Base-by-base conservation (phyloP, 2,113 vertebrate species). In the Sisor rabdophorus region DNA sequence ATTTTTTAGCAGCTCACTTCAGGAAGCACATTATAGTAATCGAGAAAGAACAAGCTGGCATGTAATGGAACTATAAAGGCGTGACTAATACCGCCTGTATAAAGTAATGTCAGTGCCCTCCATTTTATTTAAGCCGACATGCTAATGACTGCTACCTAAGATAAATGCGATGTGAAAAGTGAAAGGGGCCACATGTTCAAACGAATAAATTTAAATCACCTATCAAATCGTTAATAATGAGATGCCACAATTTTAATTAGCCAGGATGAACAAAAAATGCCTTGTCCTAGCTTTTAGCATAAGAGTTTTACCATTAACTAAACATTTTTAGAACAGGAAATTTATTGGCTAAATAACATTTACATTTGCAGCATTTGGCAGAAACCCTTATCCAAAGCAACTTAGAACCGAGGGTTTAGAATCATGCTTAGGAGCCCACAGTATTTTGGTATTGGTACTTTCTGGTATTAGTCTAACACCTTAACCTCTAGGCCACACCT, bases 1-100 rank as follows among this genome's bases (percentile, higher is more conserved):
- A 89, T 89, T 89, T 91, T 90, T 91, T 87, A 91, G 91, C 88
- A 90, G 87, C 81, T 88, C 88, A 88, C 86, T 87, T 87, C 81
- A 90, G 85, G 83, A 89, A 90, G 85, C 85, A 88, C 88, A 89
- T 89, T 89, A 90, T 87, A 87, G 85, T 85, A 87, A 88, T 88
- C 80, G 79, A 67, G 84, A 85, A 92, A 89, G 89, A 88, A 89
- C 88, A 90, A 84, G 88, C 85, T 80, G 86, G 81, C 86, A 87
- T 85, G 88, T 87, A 91, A 91, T 91, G 88, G 87, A 90, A 90
- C 87, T 88, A 89, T 85, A 84, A 86, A 73, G 76, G 88, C 86
- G 83, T 91, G 89, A 91, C 90, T 90, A 91, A 91, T 91, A 86
- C 84, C 80, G 83, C 76, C 73, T 77, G 84, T 86, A 87, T 84